These are phyloP conservation scores for Candoia aspera DNA, from an alignment of 2,113 vertebrate genomes.

Conservation along the genomic window DNA sequence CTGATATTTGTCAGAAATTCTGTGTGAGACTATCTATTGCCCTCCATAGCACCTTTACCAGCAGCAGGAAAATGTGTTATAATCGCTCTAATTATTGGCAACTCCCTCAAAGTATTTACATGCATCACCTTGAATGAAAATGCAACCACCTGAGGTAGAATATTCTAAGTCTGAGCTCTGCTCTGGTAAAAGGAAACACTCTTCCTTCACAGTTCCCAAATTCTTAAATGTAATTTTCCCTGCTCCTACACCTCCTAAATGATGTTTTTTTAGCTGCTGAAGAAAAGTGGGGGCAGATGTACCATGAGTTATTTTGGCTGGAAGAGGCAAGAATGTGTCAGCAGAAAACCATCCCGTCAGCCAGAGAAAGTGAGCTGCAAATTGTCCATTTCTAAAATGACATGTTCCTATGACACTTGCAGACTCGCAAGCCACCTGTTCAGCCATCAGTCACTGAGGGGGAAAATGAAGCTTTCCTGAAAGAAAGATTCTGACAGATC, in stretches of 20 bases:
- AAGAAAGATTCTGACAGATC: constrained; percentile 78
- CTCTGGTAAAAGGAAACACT: constrained; percentile 39
- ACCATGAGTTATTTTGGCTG: constrained; percentile 67
- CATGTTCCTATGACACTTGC: constrained; percentile 82
- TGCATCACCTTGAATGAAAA: constrained; percentile 42
- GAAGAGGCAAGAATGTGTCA: constrained; percentile 68
- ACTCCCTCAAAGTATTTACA: not conserved
- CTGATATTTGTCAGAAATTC: not conserved
- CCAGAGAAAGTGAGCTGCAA: constrained; percentile 79
- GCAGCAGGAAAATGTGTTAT: not conserved
- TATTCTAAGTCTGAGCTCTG: not conserved
- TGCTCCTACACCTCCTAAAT: not conserved
- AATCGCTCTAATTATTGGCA: not conserved
- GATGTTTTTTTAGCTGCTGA: constrained; percentile 16
- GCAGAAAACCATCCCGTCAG: constrained; percentile 70
- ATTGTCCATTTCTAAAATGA: constrained; percentile 83
- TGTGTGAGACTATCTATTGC: not conserved
- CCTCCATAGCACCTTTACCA: not conserved
- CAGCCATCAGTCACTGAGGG: constrained; percentile 82
- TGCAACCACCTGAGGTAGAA: constrained; percentile 20
- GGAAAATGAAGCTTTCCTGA: constrained; percentile 84
- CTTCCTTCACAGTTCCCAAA: constrained; percentile 41
- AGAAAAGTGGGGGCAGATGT: constrained; percentile 29
- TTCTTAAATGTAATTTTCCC: not conserved
- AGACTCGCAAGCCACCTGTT: constrained; percentile 84